phyloP scores from a whole-genome alignment of 1,140 invertebrate genomes.

The Apis florea region DNA sequence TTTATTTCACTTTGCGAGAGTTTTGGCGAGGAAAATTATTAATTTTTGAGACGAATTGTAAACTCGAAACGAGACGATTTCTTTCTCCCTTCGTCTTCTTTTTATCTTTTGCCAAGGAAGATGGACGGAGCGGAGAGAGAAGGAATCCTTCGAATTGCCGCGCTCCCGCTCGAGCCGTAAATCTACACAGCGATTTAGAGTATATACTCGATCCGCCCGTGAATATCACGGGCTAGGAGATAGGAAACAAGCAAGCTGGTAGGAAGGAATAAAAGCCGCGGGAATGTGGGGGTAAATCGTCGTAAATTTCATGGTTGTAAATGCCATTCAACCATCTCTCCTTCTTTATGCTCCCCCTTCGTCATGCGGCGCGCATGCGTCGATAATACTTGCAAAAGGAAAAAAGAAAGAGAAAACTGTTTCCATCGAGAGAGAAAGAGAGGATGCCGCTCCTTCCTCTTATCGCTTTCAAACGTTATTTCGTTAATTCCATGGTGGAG shows the following conservation, averaged over 20 bases:
- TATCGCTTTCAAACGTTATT: too few species aligned
- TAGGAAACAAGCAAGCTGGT: neutral
- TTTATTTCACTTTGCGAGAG: too few species aligned
- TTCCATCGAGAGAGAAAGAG: too few species aligned
- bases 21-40: too few species aligned
- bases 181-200: neutral
- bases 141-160: neutral
- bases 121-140: neutral
- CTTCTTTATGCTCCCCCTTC: conserved; percentile 20
- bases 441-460: too few species aligned
- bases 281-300: conserved; percentile 33
- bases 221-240: conserved; percentile 18
- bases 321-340: conserved; percentile 57
- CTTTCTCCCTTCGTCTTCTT: too few species aligned
- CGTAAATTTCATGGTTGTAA: conserved; percentile 66
- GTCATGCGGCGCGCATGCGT: conserved; percentile 8
- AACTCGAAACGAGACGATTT: too few species aligned
- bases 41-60: too few species aligned
- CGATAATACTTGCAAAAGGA: conserved; percentile 6
- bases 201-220: neutral
- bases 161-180: neutral
- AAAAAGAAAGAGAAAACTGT: conserved; percentile 7
- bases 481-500: too few species aligned
- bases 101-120: neutral
- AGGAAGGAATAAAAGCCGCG: neutral